Base-by-base conservation (phyloP, 1,140 invertebrate genomes). In the Helicoverpa armigera region DNA sequence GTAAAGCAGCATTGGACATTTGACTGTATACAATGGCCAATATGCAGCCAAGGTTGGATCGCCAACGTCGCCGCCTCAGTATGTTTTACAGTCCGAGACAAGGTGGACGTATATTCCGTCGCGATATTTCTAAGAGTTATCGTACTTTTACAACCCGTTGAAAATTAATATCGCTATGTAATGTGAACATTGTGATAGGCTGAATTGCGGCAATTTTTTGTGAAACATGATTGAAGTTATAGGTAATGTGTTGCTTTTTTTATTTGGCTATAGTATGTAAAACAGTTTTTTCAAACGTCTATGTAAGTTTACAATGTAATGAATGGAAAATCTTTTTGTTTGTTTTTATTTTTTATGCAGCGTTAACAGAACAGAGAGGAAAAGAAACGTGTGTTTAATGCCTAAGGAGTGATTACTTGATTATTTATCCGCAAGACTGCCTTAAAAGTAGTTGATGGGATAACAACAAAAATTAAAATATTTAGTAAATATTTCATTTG, bases 141-240 rank as follows among this genome's bases (percentile, higher is more conserved):
- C 67, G 69, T 53, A 72, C 18, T 72, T 72, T 72, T 72, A 72
- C 69, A 23, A 53, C 69, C 11, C 13, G 69, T 53, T 29, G 50
- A 53, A 72, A 72, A 58, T 16, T 3, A 11, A 58, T 43, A 43
- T 43, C 53, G 70, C 16, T 43, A 73, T 73, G 70, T 73, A 73
- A 73, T n/a, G 23, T 18, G 50, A 23, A 72, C 29, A 43, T 31
- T 58, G n/a, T 43, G 43, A 18, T n/a, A 56, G 29, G 16, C 35
- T 23, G 13, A 56, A 58, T 56, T 58, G 31, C 58, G 70, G 43
- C 53, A 18, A 31, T 77, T 77, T 77, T 16, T 4, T 53, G 58
- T 60, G 60, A 77, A 77, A 65, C 35, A 77, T 77, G 74, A 77
- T 77, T 77, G 74, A 77, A 77, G 60, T 77, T 35, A 65, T 77